These are phyloP conservation scores for Drosophila recens DNA, from an alignment of 2,888 invertebrate species.

Conservation along the genomic window DNA sequence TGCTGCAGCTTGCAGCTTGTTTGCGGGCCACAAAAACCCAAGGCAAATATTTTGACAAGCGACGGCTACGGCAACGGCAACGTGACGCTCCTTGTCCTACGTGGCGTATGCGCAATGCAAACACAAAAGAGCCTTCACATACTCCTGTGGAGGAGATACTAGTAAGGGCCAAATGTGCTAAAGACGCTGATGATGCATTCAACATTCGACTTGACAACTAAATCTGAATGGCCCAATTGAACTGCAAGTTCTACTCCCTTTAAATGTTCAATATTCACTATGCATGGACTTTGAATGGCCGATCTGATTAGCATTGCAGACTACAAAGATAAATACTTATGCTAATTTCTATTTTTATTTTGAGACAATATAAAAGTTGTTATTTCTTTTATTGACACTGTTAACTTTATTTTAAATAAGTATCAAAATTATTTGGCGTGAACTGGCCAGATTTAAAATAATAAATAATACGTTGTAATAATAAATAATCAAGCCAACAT, in stretches of 20 bases:
- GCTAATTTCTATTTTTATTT: neutral
- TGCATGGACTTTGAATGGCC: neutral
- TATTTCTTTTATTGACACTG: too few species aligned
- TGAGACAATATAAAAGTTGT: too few species aligned
- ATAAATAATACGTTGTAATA: too few species aligned
- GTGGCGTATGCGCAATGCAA: constrained; percentile 58
- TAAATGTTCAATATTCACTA: constrained; percentile 16
- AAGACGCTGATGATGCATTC: constrained; percentile 56
- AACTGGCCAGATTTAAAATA: too few species aligned
- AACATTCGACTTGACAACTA: constrained; percentile 31
- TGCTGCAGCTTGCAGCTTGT: constrained; percentile 27
- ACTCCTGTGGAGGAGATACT: neutral
- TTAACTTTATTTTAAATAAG: too few species aligned
- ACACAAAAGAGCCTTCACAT: constrained; percentile 22
- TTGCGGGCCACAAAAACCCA: constrained; percentile 52
- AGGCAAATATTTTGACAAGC: constrained; percentile 53
- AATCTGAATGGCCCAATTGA: constrained; percentile 41
- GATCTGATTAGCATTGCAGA: neutral
- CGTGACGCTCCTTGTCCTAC: constrained; percentile 42
- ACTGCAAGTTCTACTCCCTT: constrained; percentile 7
- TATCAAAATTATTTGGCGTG: too few species aligned
- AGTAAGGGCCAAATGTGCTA: constrained; percentile 22
- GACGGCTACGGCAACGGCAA: constrained; percentile 22
- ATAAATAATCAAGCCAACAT: too few species aligned
- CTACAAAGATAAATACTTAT: too few species aligned